Percentiles rank a stretch among this genome's conserved stretches.
These are phyloP conservation scores for Drosophila affinis DNA, from an alignment of 2,888 invertebrate species.

Conservation along the genomic window DNA sequence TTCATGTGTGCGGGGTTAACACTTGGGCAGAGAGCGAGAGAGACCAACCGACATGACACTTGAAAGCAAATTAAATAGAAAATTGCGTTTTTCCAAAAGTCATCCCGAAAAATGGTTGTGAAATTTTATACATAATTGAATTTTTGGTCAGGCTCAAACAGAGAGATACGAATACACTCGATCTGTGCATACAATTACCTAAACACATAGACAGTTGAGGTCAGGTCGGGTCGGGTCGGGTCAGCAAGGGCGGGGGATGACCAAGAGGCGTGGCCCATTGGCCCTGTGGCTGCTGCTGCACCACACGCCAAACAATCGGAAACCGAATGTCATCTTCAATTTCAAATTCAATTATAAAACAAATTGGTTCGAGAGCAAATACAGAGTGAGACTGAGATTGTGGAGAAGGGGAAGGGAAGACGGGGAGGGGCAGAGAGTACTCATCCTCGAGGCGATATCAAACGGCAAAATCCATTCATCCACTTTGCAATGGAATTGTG, in stretches of 20 bases:
- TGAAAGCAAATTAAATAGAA: constrained; percentile 75
- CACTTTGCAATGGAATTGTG: constrained; percentile 76
- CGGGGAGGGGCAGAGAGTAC: constrained; percentile 2
- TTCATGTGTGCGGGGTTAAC: constrained; percentile 5
- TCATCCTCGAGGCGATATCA: constrained; percentile 64
- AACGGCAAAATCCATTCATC: constrained; percentile 75
- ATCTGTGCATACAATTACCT: constrained; percentile 71
- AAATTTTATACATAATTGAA: constrained; percentile 82
- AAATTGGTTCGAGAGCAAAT: constrained; percentile 78
- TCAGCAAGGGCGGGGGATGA: not conserved
- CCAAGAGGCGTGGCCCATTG: constrained; percentile 33
- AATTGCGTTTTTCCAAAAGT: constrained; percentile 67
- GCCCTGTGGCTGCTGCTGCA: constrained; percentile 69
- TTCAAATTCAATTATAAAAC: constrained; percentile 83
- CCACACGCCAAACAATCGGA: constrained; percentile 74
- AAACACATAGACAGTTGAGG: constrained; percentile 60
- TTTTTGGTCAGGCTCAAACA: constrained; percentile 64
- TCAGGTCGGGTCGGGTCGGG: constrained; percentile 40
- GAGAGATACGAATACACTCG: constrained; percentile 16
- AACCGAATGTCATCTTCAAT: constrained; percentile 82
- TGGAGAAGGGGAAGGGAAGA: not conserved
- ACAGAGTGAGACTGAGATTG: constrained; percentile 18
- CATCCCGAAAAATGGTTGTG: constrained; percentile 70
- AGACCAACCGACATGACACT: constrained; percentile 63
- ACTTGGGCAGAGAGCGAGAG: constrained; percentile 16